A percentile compares a stretch with the other conserved stretches of the same genome.
These are phyloP conservation scores for Ceuthmochares aereus DNA, from an alignment of 2,113 vertebrate species.

Conservation along the genomic window DNA sequence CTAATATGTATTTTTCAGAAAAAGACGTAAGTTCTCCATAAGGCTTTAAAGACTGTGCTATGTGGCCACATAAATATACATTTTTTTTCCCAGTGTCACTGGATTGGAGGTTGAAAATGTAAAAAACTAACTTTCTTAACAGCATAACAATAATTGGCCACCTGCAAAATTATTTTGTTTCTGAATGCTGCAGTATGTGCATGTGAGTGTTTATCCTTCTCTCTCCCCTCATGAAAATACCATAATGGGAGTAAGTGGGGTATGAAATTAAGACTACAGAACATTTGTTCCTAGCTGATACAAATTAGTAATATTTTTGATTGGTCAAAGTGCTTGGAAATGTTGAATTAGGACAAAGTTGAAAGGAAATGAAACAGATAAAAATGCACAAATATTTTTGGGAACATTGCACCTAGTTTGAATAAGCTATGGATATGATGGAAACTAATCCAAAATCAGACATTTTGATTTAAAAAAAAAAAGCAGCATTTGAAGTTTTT, in stretches of 20 bases:
- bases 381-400: neutral
- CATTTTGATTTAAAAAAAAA: neutral
- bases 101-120: neutral
- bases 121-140: neutral
- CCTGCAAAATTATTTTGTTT: conserved; percentile 19
- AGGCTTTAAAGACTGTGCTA: neutral
- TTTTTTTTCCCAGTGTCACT: neutral
- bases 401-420: neutral
- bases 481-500: neutral
- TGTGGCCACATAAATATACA: neutral
- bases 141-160: neutral
- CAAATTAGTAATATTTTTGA: conserved; percentile 11
- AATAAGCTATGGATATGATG: neutral
- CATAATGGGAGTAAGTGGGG: conserved; percentile 34
- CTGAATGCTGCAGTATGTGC: neutral
- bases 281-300: conserved; percentile 33
- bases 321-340: neutral
- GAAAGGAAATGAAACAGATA: neutral
- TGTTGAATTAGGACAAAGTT: conserved; percentile 1
- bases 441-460: neutral
- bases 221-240: neutral
- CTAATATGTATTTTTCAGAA: neutral
- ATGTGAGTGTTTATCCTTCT: neutral
- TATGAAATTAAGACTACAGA: conserved; percentile 51
- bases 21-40: neutral